Evolutionary conservation across 2,888 invertebrate genomes (phyloP).

Genomic region (Tipula helvola): DNA sequence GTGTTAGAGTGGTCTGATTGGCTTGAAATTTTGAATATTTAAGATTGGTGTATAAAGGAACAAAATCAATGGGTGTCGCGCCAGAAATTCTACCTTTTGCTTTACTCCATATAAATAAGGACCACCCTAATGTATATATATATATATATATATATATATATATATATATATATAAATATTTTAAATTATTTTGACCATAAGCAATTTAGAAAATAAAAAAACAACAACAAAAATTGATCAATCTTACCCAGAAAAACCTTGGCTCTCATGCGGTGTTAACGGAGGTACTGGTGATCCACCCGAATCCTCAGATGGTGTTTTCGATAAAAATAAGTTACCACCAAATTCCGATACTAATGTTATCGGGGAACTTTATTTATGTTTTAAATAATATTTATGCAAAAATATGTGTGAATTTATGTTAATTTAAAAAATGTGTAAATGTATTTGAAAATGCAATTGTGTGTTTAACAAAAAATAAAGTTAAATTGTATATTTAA

Average conservation of each 20-base stretch:
- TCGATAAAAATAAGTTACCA: conserved; percentile 83
- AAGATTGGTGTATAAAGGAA: too few relatives aligned
- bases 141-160: too few relatives aligned
- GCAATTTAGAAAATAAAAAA: background rate
- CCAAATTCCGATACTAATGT: conserved; percentile 91
- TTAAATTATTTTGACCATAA: background rate
- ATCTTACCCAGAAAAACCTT: conserved; percentile 38
- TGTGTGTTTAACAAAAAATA: background rate
- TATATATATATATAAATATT: too few relatives aligned
- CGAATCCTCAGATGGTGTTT: conserved; percentile 83
- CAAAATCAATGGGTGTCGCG: too few relatives aligned
- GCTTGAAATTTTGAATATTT: too few relatives aligned
- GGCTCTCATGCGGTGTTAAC: conserved; percentile 46
- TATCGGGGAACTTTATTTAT: conserved; percentile 63
- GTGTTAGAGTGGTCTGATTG: too few relatives aligned
- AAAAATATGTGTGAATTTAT: background rate
- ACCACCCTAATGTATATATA: too few relatives aligned
- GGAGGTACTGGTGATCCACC: conserved; percentile 54
- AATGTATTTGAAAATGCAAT: background rate
- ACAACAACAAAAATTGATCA: conserved; percentile 16
- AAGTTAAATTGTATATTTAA: background rate
- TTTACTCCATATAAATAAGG: too few relatives aligned
- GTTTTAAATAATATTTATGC: background rate
- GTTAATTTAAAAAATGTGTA: background rate
- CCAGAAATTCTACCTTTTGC: too few relatives aligned